A percentile compares a stretch with the other conserved stretches of the same genome.
Conservation (phyloP, 2,113 vertebrate species). For the Asarcornis scutulata region DNA sequence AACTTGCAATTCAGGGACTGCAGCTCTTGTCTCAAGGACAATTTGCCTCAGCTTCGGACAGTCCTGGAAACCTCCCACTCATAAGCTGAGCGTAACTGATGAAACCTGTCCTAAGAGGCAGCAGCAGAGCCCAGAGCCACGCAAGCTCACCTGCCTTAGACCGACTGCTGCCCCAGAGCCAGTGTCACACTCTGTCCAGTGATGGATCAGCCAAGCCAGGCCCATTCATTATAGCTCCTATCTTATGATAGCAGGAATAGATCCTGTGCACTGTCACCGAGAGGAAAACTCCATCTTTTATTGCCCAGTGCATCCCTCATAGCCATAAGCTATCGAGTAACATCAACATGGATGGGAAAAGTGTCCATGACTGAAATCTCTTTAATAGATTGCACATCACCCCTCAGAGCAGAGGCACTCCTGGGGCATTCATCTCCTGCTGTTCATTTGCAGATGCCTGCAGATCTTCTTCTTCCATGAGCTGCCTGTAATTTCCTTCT, state of each 20-base stretch:
- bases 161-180: background rate
- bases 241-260: background rate
- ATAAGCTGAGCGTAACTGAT: background rate
- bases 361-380: background rate
- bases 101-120: background rate
- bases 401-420: background rate
- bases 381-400: background rate
- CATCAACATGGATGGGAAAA: background rate
- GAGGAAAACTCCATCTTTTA: slow-evolving; percentile 29
- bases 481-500: background rate
- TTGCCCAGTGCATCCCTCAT: background rate
- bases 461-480: background rate
- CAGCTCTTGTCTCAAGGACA: background rate
- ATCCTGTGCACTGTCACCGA: background rate
- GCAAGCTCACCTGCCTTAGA: background rate
- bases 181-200: background rate
- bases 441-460: background rate
- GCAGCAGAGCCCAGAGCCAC: background rate
- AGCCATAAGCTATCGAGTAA: slow-evolving; percentile 23
- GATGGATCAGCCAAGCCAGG: background rate
- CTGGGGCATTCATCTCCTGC: background rate
- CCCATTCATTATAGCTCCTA: background rate
- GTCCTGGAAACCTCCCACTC: background rate
- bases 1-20: background rate
- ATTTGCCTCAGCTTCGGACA: background rate